phyloP scores from a whole-genome alignment of 2,888 invertebrate species.

The Eutolmus rufibarbis region DNA sequence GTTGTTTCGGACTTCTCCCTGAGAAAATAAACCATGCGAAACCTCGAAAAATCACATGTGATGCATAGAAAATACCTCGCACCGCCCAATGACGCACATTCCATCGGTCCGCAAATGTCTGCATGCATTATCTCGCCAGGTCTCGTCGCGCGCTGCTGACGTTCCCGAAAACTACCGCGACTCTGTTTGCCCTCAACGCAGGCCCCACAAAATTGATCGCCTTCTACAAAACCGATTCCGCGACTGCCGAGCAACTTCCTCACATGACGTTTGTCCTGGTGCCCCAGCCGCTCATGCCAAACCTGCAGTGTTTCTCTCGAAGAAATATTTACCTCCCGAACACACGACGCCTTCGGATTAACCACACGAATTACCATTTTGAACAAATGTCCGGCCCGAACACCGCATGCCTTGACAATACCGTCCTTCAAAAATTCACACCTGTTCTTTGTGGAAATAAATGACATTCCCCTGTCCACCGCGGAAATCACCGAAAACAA shows the following conservation, averaged over 20 bases:
- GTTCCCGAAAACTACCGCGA: background rate
- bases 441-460: background rate
- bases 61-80: slow-evolving; percentile 40
- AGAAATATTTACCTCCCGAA: too few relatives aligned
- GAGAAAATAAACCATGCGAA: slow-evolving; percentile 37
- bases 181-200: too few relatives aligned
- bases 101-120: slow-evolving; percentile 39
- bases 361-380: background rate
- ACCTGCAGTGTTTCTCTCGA: too few relatives aligned
- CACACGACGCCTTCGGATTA: too few relatives aligned
- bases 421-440: background rate
- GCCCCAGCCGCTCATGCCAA: too few relatives aligned
- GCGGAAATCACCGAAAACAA: background rate
- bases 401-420: background rate
- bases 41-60: slow-evolving; percentile 42
- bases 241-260: too few relatives aligned
- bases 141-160: too few relatives aligned
- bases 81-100: background rate
- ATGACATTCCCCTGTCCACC: too few relatives aligned
- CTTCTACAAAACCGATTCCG: too few relatives aligned
- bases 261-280: too few relatives aligned
- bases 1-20: slow-evolving; percentile 39
- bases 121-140: slow-evolving; percentile 33
- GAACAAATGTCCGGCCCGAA: background rate
- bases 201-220: too few relatives aligned